Base-by-base conservation (phyloP, 2,113 vertebrate genomes). In the Donacobius atricapilla region DNA sequence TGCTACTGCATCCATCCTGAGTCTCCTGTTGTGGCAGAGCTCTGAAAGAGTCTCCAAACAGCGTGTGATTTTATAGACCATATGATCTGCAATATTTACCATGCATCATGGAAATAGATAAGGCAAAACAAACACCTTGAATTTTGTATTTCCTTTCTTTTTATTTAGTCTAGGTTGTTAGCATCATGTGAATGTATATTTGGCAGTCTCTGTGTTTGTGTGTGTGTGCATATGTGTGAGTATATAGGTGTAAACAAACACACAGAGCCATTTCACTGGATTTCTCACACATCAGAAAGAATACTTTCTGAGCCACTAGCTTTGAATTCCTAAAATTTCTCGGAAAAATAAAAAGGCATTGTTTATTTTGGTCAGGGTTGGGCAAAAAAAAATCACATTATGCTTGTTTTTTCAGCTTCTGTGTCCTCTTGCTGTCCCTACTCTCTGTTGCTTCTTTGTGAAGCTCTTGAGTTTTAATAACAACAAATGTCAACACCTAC, bases 1-100 rank as follows among this genome's bases (percentile, higher is more conserved):
- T 82, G n/a, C 73, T 76, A 3, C 48, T 87, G 83, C 60, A 56
- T 94, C 80, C 73, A 60, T 72, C 40, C 58, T 92, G 70, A 61
- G 83, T 76, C 87, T 77, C 89, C 82, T 70, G 87, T 85, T 70
- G 95, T 44, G 93, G 90, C 45, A 88, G 73, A 95, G 53, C 93
- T 96, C 89, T 65, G 93, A 76, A 91, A 73, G 56, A 91, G 78
- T 18, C 87, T 94, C 91, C 87, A 93, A 96, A 39, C 94, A 95
- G 93, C 78, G 23, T 87, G 94, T 4, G 56, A 70, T 95, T 96
- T 96, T 83, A 76, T 47, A 77, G 95, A 87, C 95, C 94, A 94
- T 94, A 94, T 96, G 93, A 97, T 96, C 92, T 96, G 96, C 87
- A 96, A 83, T 95, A 96, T 96, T 96, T 97, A 91, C 90, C 87